Evolutionary conservation across 2,113 vertebrate species (phyloP).

Genomic region (Panthera tigris): DNA sequence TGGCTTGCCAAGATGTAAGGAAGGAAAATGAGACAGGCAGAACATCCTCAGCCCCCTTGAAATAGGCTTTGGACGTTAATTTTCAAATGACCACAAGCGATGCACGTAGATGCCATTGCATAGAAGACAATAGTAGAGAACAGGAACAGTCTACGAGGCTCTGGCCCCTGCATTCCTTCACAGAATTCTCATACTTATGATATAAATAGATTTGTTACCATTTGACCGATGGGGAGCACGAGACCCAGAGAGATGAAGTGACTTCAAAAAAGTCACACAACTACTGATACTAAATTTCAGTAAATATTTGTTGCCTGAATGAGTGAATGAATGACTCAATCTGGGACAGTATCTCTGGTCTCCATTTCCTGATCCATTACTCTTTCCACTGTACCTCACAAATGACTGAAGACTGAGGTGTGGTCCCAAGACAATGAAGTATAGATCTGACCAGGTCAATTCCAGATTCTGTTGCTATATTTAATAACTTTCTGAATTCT

Average conservation of each 20-base stretch:
- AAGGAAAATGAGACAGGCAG: background rate
- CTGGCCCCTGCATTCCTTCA: background rate
- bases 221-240: background rate
- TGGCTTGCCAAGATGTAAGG: background rate
- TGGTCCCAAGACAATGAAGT: background rate
- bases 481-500: constrained; percentile 16
- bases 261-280: background rate
- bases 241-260: constrained; percentile 25
- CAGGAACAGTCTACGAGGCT: background rate
- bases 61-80: constrained; percentile 33
- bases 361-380: background rate
- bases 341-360: background rate
- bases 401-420: background rate
- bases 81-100: constrained; percentile 46
- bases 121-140: constrained; percentile 24
- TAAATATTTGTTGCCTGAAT: background rate
- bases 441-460: background rate
- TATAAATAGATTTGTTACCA: constrained; percentile 27
- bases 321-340: background rate
- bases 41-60: background rate
- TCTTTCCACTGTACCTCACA: background rate
- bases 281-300: constrained; percentile 1
- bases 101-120: constrained; percentile 23
- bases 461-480: constrained; percentile 10
- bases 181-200: constrained; percentile 19